Conservation (phyloP, 2,113 vertebrate species). For the Lophotis ruficrista region DNA sequence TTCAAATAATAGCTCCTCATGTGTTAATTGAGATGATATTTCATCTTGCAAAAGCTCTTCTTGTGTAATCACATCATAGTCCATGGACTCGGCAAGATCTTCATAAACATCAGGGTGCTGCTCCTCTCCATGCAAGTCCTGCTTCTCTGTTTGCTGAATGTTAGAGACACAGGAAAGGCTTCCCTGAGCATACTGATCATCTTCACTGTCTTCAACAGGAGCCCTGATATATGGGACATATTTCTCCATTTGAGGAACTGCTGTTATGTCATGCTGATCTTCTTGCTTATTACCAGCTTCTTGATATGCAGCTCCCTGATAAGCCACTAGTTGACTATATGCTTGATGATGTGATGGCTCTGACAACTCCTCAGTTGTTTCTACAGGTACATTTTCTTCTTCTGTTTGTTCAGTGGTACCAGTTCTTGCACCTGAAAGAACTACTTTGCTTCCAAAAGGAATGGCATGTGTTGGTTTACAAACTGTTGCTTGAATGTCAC, state of each 20-base stretch:
- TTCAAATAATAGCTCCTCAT: conserved; percentile 69
- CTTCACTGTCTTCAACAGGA: conserved; percentile 53
- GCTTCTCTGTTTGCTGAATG: neutral
- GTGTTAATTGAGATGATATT: conserved; percentile 50
- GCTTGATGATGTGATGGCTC: conserved; percentile 36
- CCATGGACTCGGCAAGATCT: conserved; percentile 76
- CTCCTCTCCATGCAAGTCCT: conserved; percentile 45
- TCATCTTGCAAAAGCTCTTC: conserved; percentile 79
- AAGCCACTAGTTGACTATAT: neutral
- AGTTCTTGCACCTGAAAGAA: conserved; percentile 22
- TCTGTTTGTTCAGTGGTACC: conserved; percentile 43
- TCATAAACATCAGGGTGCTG: conserved; percentile 53
- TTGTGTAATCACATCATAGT: conserved; percentile 82
- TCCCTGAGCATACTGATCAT: neutral
- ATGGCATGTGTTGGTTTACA: conserved; percentile 71
- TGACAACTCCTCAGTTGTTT: conserved; percentile 57
- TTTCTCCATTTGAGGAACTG: neutral
- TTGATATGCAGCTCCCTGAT: conserved; percentile 23
- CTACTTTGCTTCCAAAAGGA: conserved; percentile 70
- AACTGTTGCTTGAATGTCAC: conserved; percentile 57
- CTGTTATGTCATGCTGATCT: neutral
- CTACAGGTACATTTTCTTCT: conserved; percentile 43
- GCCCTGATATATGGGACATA: neutral
- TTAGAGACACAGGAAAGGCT: neutral
- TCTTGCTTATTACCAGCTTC: conserved; percentile 20